phyloP scores from a whole-genome alignment of 2,888 invertebrate genomes.

The Leucophenga maculata region DNA sequence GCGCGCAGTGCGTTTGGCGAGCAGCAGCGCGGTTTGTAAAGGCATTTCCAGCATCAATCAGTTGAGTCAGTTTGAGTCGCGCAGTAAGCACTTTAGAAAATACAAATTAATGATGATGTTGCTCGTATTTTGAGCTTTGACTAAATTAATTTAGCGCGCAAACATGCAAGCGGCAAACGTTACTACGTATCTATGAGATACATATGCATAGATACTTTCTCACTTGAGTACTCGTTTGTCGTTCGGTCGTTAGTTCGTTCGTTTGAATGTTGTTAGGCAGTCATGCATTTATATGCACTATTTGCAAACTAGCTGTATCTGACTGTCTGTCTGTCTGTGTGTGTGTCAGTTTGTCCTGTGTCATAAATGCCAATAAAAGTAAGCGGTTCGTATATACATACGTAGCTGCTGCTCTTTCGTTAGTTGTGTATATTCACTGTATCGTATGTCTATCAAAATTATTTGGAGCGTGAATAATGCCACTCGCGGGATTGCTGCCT shows the following conservation, averaged over 20 bases:
- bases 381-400: not conserved
- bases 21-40: not conserved
- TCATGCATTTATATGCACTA: not conserved
- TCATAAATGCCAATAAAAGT: constrained; percentile 21
- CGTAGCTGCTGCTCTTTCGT: not conserved
- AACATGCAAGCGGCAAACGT: constrained; percentile 53
- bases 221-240: constrained; percentile 30
- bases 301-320: not conserved
- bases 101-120: constrained; percentile 35
- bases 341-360: not conserved
- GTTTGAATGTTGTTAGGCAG: constrained; percentile 8
- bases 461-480: constrained; percentile 48
- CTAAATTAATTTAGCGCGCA: constrained; percentile 63
- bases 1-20: not conserved
- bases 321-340: not conserved
- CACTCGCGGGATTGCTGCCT: constrained; percentile 24
- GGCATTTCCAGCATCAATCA: constrained; percentile 10
- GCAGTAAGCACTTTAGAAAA: constrained; percentile 14
- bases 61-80: constrained; percentile 30
- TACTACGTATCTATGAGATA: constrained; percentile 13
- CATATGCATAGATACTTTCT: constrained; percentile 13
- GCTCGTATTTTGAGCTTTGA: constrained; percentile 47
- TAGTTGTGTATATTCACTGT: not conserved
- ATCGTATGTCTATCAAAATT: too few relatives aligned
- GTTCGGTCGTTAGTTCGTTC: too few relatives aligned